phyloP scores from a whole-genome alignment of 2,888 invertebrate genomes.

The Hololepta plana region DNA sequence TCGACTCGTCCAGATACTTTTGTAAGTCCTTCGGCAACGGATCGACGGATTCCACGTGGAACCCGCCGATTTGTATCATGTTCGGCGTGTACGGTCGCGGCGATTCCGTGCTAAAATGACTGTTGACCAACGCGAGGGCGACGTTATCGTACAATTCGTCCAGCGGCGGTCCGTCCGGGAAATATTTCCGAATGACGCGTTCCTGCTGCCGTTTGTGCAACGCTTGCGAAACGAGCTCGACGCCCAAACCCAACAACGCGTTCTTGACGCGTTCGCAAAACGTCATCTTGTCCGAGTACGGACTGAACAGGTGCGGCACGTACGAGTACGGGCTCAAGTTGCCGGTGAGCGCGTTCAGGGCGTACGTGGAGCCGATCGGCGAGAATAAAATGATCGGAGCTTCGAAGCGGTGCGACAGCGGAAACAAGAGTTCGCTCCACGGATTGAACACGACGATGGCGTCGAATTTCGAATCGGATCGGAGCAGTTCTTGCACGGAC shows the following conservation, averaged over 20 bases:
- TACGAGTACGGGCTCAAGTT: slow-evolving; percentile 18
- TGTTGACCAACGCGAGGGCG: slow-evolving; percentile 14
- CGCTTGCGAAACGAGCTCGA: slow-evolving; percentile 7
- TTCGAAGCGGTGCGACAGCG: too few relatives aligned
- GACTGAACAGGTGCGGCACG: slow-evolving; percentile 14
- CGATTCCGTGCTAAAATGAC: slow-evolving; percentile 15
- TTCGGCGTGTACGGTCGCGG: slow-evolving; percentile 16
- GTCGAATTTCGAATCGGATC: too few relatives aligned
- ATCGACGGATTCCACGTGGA: slow-evolving; percentile 12
- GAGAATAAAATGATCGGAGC: too few relatives aligned
- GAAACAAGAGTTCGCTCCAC: too few relatives aligned
- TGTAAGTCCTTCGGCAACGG: slow-evolving; percentile 11
- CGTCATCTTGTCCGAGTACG: slow-evolving; percentile 16
- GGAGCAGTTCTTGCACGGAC: too few relatives aligned
- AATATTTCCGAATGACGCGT: slow-evolving; percentile 10
- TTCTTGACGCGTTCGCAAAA: slow-evolving; percentile 17
- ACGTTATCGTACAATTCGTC: slow-evolving; percentile 11
- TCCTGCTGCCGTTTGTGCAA: slow-evolving; percentile 8
- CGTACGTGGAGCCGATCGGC: too few relatives aligned
- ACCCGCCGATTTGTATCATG: slow-evolving; percentile 17
- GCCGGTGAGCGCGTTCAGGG: slow-evolving; percentile 15
- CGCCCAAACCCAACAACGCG: slow-evolving; percentile 8
- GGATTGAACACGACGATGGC: too few relatives aligned
- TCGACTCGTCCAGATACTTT: slow-evolving; percentile 12
- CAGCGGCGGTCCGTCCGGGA: slow-evolving; percentile 11